Evolutionary conservation across 2,888 invertebrate species (phyloP).

Genomic region (Parnassius apollo): DNA sequence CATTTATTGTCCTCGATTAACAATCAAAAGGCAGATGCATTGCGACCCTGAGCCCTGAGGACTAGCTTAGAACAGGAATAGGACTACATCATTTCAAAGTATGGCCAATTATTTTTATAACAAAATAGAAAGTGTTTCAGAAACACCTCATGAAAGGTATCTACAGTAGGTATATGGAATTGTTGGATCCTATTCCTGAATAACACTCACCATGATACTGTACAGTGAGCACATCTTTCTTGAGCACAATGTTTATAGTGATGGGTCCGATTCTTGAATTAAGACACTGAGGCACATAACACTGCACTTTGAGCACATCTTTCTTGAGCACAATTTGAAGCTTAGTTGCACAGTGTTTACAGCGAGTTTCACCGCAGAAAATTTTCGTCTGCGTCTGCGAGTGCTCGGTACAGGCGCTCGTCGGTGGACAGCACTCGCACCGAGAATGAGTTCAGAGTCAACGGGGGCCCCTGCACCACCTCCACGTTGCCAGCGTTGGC

Average conservation of each 20-base stretch:
- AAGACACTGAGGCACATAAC: too few species aligned
- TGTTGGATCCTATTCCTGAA: too few species aligned
- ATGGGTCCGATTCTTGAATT: too few species aligned
- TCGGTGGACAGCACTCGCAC: constrained; percentile 47
- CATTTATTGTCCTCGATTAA: too few species aligned
- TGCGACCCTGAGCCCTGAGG: too few species aligned
- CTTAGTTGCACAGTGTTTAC: not conserved
- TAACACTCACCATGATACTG: too few species aligned
- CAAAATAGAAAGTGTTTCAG: not conserved
- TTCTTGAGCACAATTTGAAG: too few species aligned
- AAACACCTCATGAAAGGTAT: too few species aligned
- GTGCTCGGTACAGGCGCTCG: constrained; percentile 43
- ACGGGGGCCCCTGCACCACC: constrained; percentile 46
- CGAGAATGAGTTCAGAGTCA: constrained; percentile 48
- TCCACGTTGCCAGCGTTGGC: constrained; percentile 62
- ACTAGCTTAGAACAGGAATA: too few species aligned
- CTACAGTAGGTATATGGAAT: too few species aligned
- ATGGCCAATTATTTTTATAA: not conserved
- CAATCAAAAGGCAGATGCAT: too few species aligned
- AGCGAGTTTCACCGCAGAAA: constrained; percentile 13
- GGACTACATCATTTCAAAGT: not conserved
- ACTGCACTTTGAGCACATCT: too few species aligned
- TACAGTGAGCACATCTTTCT: not conserved
- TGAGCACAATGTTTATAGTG: not conserved
- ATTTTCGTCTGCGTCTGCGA: constrained; percentile 34